phyloP scores from a whole-genome alignment of 2,888 invertebrate species.

The Coleophora deauratella region DNA sequence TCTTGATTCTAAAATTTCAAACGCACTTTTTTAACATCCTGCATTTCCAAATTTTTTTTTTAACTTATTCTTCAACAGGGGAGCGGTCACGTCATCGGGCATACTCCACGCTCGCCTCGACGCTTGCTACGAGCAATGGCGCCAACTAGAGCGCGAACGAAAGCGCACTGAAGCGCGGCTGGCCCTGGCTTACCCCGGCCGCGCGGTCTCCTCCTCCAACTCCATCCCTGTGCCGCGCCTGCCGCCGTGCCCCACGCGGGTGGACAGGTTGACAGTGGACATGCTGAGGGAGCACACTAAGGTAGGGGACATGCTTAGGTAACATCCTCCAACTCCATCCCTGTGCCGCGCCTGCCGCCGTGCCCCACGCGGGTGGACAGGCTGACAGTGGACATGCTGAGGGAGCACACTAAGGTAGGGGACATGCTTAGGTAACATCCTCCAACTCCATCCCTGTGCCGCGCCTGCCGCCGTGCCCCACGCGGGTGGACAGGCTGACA shows the following conservation, averaged over 20 bases:
- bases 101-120: slow-evolving; percentile 82
- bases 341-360: slow-evolving; percentile 84
- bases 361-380: slow-evolving; percentile 85
- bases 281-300: slow-evolving; percentile 86
- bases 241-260: slow-evolving; percentile 83
- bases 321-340: slow-evolving; percentile 82
- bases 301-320: slow-evolving; percentile 76
- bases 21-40: too few relatives aligned
- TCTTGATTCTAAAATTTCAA: too few relatives aligned
- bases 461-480: slow-evolving; percentile 83
- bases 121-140: slow-evolving; percentile 86
- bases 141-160: slow-evolving; percentile 84
- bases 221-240: slow-evolving; percentile 84
- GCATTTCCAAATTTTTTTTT: too few relatives aligned
- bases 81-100: slow-evolving; percentile 64
- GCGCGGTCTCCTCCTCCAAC: slow-evolving; percentile 85
- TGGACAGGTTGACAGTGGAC: slow-evolving; percentile 86
- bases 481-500: slow-evolving; percentile 83
- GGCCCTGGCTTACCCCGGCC: slow-evolving; percentile 84
- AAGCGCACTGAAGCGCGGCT: slow-evolving; percentile 86
- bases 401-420: slow-evolving; percentile 82
- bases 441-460: slow-evolving; percentile 85
- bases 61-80: slow-evolving; percentile 45
- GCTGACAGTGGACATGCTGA: slow-evolving; percentile 84
- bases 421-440: slow-evolving; percentile 83